phyloP scores from a whole-genome alignment of 2,888 invertebrate species.

The Carabus problematicus region DNA sequence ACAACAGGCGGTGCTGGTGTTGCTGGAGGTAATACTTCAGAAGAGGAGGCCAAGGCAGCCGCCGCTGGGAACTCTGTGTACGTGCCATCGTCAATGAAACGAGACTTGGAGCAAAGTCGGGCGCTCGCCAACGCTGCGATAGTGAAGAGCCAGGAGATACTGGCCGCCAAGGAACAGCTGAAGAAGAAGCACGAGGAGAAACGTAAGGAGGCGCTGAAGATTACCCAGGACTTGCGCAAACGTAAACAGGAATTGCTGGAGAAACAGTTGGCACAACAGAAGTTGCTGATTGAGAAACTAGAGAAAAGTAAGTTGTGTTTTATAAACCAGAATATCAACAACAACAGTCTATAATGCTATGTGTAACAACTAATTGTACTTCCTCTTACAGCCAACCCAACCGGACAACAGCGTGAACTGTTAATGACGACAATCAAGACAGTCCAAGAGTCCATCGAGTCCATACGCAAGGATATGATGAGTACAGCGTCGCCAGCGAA shows the following conservation, averaged over 20 bases:
- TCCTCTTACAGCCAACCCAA: slow-evolving; percentile 59
- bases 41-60: slow-evolving; percentile 43
- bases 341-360: neutral
- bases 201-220: slow-evolving; percentile 75
- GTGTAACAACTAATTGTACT: neutral
- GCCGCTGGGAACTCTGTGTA: slow-evolving; percentile 31
- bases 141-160: slow-evolving; percentile 64
- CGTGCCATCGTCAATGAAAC: slow-evolving; percentile 34
- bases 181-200: slow-evolving; percentile 79
- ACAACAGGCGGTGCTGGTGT: neutral
- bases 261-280: slow-evolving; percentile 88
- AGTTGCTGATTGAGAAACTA: slow-evolving; percentile 79
- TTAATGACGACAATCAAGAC: slow-evolving; percentile 82
- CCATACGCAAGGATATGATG: slow-evolving; percentile 72
- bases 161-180: slow-evolving; percentile 71
- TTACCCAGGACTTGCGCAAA: slow-evolving; percentile 82
- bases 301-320: slow-evolving; percentile 70
- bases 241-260: slow-evolving; percentile 87
- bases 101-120: slow-evolving; percentile 54
- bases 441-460: slow-evolving; percentile 84
- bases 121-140: slow-evolving; percentile 59
- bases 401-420: slow-evolving; percentile 76
- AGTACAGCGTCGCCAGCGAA: slow-evolving; percentile 53
- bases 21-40: slow-evolving; percentile 42
- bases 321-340: slow-evolving; percentile 5